Conservation (phyloP, 2,797 vertebrate species). For the Sebastes aleutianus region DNA sequence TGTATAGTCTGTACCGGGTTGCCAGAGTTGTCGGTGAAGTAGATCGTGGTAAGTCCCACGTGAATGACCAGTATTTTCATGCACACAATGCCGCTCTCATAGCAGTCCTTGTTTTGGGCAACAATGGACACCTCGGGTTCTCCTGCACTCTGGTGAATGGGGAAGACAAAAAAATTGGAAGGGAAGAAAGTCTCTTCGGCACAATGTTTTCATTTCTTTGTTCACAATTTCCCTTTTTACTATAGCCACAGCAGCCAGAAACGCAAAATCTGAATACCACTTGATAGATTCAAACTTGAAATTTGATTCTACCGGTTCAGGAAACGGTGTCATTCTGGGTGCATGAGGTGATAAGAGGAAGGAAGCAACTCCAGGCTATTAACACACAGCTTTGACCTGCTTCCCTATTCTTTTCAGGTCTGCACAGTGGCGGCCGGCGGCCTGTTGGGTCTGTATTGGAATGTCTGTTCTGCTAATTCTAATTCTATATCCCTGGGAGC, state of each 20-base stretch:
- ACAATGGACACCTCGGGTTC: constrained; percentile 92
- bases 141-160: constrained; percentile 85
- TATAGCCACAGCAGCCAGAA: background rate
- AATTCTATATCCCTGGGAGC: constrained; percentile 85
- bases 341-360: constrained; percentile 37
- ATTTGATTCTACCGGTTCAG: constrained; percentile 1
- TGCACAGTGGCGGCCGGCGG: constrained; percentile 43
- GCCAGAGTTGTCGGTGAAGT: constrained; percentile 91
- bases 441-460: constrained; percentile 53
- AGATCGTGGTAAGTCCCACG: constrained; percentile 92
- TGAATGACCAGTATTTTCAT: constrained; percentile 95
- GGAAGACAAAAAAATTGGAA: constrained; percentile 29
- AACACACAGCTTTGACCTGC: constrained; percentile 39
- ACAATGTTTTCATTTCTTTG: background rate
- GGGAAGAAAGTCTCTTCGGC: background rate
- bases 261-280: background rate
- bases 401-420: constrained; percentile 39
- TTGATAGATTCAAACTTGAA: background rate
- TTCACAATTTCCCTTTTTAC: background rate
- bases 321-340: constrained; percentile 1
- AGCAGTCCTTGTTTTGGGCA: constrained; percentile 97
- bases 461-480: constrained; percentile 76
- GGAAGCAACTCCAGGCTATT: constrained; percentile 35
- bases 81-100: constrained; percentile 98
- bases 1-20: constrained; percentile 82